Conservation (phyloP, 2,888 invertebrate genomes). For the Agrilus cyanescens region DNA sequence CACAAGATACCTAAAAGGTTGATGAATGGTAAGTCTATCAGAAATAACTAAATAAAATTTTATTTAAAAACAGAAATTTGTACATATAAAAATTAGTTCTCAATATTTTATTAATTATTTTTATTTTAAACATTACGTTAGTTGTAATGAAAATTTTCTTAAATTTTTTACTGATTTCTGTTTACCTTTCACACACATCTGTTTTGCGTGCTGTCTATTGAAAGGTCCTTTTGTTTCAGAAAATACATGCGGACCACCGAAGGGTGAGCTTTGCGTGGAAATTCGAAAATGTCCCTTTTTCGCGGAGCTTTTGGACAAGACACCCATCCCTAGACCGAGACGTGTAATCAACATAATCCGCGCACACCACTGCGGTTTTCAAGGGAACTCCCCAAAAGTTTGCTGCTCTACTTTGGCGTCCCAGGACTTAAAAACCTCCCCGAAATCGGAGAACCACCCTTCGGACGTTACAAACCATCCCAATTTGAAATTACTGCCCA, state of each 20-base stretch:
- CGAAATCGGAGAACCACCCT: not conserved
- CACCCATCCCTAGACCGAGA: conserved; percentile 23
- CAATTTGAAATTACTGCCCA: conserved; percentile 1
- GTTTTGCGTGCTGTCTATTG: no score
- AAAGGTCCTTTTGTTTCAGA: conserved; percentile 2
- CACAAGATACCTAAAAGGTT: no score
- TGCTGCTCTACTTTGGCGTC: conserved; percentile 35
- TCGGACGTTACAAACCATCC: conserved; percentile 3
- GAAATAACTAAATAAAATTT: no score
- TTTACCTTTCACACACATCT: no score
- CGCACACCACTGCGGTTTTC: conserved; percentile 35
- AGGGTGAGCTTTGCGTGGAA: conserved; percentile 22
- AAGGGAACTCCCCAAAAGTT: conserved; percentile 38
- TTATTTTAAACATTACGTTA: no score
- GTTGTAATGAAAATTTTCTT: no score
- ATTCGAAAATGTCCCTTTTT: conserved; percentile 27
- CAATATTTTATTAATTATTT: no score
- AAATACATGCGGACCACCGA: conserved; percentile 16
- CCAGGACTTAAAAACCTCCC: conserved; percentile 4
- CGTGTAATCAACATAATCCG: conserved; percentile 22
- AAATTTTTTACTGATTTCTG: no score
- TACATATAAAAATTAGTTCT: no score
- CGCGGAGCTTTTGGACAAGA: conserved; percentile 22
- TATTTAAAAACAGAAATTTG: no score
- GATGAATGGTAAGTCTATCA: no score